Percentiles rank a stretch among this genome's conserved stretches.
Conservation (phyloP, 2,888 invertebrate genomes). For the Leptinotarsa peninsularis region DNA sequence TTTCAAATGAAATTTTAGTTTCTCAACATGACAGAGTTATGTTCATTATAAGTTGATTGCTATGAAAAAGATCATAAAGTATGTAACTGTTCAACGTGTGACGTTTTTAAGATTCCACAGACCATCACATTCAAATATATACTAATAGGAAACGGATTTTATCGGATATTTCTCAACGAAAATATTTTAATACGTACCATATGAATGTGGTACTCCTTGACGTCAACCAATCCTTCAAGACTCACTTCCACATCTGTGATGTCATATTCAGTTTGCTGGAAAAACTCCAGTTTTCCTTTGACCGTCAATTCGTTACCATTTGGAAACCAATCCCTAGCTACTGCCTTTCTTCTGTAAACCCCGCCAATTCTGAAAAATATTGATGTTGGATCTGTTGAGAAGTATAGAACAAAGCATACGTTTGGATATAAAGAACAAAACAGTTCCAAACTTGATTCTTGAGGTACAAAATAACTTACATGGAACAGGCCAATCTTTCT, state of each 20-base stretch:
- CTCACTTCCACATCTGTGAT: slow-evolving; percentile 82
- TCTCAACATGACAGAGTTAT: no score
- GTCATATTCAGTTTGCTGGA: slow-evolving; percentile 89
- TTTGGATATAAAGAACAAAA: no score
- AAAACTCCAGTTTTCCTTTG: slow-evolving; percentile 82
- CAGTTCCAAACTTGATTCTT: not conserved
- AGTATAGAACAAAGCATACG: no score
- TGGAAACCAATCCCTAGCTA: slow-evolving; percentile 89
- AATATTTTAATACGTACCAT: slow-evolving; percentile 69
- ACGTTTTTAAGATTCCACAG: no score
- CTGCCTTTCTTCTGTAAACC: slow-evolving; percentile 83
- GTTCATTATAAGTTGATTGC: no score
- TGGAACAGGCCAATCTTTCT: slow-evolving; percentile 88
- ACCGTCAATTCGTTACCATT: slow-evolving; percentile 77
- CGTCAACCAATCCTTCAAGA: slow-evolving; percentile 77
- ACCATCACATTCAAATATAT: no score
- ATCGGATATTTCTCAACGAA: no score
- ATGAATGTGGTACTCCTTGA: slow-evolving; percentile 85
- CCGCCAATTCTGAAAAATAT: slow-evolving; percentile 74
- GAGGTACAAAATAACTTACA: slow-evolving; percentile 68
- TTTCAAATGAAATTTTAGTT: no score
- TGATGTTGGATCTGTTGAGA: no score
- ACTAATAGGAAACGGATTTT: no score
- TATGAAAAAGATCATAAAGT: no score
- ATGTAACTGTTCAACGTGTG: no score